Evolutionary conservation across 1,140 invertebrate genomes (phyloP).

Genomic region (Vollenhovia emeryi): DNA sequence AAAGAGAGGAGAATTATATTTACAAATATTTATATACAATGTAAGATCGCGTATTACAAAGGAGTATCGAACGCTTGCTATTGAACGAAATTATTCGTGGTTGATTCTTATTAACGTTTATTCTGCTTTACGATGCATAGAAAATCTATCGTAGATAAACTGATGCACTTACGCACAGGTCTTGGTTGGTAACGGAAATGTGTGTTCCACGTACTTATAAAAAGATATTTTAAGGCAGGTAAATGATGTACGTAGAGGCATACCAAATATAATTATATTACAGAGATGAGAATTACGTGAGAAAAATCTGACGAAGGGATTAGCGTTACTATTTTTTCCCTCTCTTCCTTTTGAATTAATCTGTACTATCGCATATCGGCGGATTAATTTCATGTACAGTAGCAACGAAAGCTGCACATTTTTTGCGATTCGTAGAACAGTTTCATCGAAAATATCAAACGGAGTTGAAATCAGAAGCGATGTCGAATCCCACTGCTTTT

Average conservation of each 20-base stretch:
- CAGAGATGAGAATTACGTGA: not conserved
- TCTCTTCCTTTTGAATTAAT: not conserved
- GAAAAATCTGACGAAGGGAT: not conserved
- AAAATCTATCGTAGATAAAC: constrained; percentile 22
- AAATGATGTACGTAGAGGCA: not conserved
- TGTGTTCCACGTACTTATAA: not conserved
- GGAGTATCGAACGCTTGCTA: not conserved
- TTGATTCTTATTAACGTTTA: constrained; percentile 38
- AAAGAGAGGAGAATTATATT: constrained; percentile 17
- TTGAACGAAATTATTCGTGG: not conserved
- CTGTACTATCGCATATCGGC: not conserved
- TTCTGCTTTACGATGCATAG: constrained; percentile 19
- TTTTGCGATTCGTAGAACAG: constrained; percentile 20
- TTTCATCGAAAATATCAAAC: constrained; percentile 36
- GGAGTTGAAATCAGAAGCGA: constrained; percentile 26
- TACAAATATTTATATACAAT: constrained; percentile 30
- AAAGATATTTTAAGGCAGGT: not conserved
- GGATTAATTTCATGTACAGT: constrained; percentile 34
- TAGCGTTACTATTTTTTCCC: not conserved
- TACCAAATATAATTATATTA: constrained; percentile 14
- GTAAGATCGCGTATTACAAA: not conserved
- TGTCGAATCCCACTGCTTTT: constrained; percentile 24
- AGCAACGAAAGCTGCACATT: not conserved
- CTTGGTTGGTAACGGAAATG: not conserved
- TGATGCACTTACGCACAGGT: not conserved